Evolutionary conservation across 2,888 invertebrate genomes (phyloP).

Genomic region (Onthophagus sagittarius): DNA sequence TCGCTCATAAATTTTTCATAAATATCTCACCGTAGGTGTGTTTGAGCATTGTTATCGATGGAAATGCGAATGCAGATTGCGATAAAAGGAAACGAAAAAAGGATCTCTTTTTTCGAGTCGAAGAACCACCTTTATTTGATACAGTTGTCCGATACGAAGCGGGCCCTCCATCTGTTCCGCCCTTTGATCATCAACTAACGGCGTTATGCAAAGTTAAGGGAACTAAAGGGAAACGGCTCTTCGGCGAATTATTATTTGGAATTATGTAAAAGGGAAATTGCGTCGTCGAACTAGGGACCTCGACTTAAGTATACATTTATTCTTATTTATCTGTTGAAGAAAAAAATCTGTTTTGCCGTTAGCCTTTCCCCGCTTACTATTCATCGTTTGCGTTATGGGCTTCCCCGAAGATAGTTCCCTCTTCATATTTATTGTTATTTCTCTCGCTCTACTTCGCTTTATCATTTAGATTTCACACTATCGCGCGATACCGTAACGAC

Average conservation of each 20-base stretch:
- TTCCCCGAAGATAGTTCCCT: background rate
- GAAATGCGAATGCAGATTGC: constrained; percentile 33
- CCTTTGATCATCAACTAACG: constrained; percentile 37
- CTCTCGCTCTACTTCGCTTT: constrained; percentile 5
- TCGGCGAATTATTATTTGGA: background rate
- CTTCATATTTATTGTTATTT: constrained; percentile 9
- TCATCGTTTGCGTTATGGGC: background rate
- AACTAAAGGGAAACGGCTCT: constrained; percentile 8
- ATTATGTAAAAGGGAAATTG: background rate
- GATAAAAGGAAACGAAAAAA: background rate
- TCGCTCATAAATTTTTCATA: constrained; percentile 42
- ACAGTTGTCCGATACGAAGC: background rate
- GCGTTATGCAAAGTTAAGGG: constrained; percentile 36
- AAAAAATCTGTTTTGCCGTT: background rate
- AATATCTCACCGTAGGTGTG: constrained; percentile 35
- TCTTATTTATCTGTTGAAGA: background rate
- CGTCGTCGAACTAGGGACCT: background rate
- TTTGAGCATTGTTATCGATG: constrained; percentile 45
- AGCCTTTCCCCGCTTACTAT: background rate
- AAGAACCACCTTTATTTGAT: background rate
- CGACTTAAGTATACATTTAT: background rate
- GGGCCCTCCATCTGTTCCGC: constrained; percentile 25
- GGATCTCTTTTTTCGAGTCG: background rate
- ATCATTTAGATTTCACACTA: constrained; percentile 7
- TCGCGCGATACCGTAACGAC: background rate